phyloP scores from a whole-genome alignment of 37 sponge, comb jelly and placozoan species.

The Ianthella basta region DNA sequence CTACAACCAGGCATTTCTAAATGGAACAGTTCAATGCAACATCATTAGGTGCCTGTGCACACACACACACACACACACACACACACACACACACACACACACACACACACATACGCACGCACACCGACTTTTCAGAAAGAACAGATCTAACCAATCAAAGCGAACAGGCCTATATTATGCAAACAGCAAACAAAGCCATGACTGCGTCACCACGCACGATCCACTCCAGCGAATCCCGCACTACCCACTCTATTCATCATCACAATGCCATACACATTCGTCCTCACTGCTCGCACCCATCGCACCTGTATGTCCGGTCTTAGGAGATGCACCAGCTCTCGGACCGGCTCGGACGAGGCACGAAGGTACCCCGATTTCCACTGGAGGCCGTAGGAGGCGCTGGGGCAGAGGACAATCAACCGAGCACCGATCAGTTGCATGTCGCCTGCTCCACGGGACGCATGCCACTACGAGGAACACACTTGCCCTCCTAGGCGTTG shows the following conservation, averaged over 20 bases:
- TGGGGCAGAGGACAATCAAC: background rate
- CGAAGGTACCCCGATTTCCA: conserved; percentile 2
- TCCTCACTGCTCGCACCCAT: background rate
- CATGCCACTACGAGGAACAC: too few relatives aligned
- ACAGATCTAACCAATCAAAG: background rate
- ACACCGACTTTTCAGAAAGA: background rate
- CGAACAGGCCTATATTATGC: too few relatives aligned
- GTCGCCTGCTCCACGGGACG: too few relatives aligned
- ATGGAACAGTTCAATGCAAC: background rate
- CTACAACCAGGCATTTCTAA: background rate
- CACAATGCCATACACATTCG: too few relatives aligned
- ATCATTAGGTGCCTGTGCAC: background rate
- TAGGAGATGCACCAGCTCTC: background rate
- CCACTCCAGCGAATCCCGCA: too few relatives aligned
- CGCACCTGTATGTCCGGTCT: conserved; percentile 10
- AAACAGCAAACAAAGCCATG: too few relatives aligned
- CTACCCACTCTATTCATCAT: too few relatives aligned
- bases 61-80: conserved; percentile 29
- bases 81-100: conserved; percentile 21
- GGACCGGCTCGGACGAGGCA: background rate
- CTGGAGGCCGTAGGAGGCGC: background rate
- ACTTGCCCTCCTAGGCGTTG: too few relatives aligned
- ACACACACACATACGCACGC: conserved; percentile 4
- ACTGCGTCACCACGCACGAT: too few relatives aligned
- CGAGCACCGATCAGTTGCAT: conserved; percentile 20